Evolutionary conservation across 1,140 invertebrate genomes (phyloP), one percentile per base, ranked within the genome.

Genomic region (Magallana angulata): DNA sequence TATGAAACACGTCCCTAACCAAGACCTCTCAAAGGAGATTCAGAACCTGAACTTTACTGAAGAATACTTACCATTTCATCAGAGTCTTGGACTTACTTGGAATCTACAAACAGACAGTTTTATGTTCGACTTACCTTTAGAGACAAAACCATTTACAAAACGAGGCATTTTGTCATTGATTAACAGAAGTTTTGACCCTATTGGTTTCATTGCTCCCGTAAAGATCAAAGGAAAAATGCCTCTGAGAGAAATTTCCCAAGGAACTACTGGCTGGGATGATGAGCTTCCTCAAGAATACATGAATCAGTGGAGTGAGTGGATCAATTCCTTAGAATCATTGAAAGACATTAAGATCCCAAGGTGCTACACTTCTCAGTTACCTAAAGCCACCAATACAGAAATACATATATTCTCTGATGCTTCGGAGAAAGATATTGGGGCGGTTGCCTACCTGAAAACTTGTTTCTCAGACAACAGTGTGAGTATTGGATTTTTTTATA

Each of bases 121-220:
- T 80, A 85, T 48, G 4, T 90, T 90, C 56, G 59, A 68, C 16
- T 57, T 88, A 7, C 62, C 85, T 16, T 1, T 9, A 9, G 85
- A 84, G 14, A 56, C 71, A 7, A 90, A 87, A 82, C 89, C 87
- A 1, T 90, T 68, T 58, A 87, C 85, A 2, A 84, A 58, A 57
- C 14, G 85, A 60, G 85, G 82, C 11, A 36, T 87, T n/a, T n/a
- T 92, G 4, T 90, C 91, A 8, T 89, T 81, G 0, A 84, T 92
- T 0, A 87, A 87, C 57, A 88, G 76, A n/a, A 62, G 90, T 24
- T 92, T 82, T 88, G 91, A 92, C 62, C 91, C 91, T 1, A 16
- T 91, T 11, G 91, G 91, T 30, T 90, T 91, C 57, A 59, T 91
- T 0, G 85, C 91, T 14, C 90, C 91, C 0, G 57, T 91, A 1